Base-by-base conservation (phyloP, 2,888 invertebrate species). In the Rhagonycha fulva region DNA sequence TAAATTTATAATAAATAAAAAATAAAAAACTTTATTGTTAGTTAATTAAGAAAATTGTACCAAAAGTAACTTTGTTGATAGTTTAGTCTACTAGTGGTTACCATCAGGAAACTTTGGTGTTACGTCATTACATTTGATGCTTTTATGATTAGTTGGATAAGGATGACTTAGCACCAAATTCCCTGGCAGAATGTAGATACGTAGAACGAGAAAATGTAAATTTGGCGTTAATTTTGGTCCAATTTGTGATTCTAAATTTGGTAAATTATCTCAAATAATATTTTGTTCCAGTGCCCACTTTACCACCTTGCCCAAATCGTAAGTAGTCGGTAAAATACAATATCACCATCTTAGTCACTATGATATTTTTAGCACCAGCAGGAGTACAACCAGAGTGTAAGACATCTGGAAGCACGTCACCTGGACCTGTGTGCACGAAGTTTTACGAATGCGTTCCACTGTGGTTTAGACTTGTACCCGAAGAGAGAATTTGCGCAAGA, bases 401-500 rank as follows among this genome's bases (percentile, higher is more conserved):
- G n/a, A 26, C 2, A 12, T 9, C 14, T 28, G 75, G 75, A 10
- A 23, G 19, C 5, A 14, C 19, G 0, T 61, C 68, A 19, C 76
- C 78, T 12, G 79, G 73, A 19, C 62, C 77, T 9, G 24, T 12
- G 7, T 79, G 79, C 24, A 69, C 14, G 3, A 68, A 47, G 30
- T 79, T 75, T 70, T 79, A 75, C 19, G 69, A 76, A 62, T 79
- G 79, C 32, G 26, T 78, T 4, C 47, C 69, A 14, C 61, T 75
- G 11, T 78, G 77, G 79, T 76, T 74, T 47, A 68, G 73, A 70
- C 75, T 66, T 32, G 76, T 73, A 19, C 28, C 68, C 3, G 63
- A 76, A 32, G 60, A 76, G 68, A 30, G 23, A 24, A 32, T 11
- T 7, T 79, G 79, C 47, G 1, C 14, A 10, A 66, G n/a, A 23